Percentiles rank a stretch among this genome's conserved stretches.
Conservation (phyloP, 2,113 vertebrate species). For the Rhombomys opimus region DNA sequence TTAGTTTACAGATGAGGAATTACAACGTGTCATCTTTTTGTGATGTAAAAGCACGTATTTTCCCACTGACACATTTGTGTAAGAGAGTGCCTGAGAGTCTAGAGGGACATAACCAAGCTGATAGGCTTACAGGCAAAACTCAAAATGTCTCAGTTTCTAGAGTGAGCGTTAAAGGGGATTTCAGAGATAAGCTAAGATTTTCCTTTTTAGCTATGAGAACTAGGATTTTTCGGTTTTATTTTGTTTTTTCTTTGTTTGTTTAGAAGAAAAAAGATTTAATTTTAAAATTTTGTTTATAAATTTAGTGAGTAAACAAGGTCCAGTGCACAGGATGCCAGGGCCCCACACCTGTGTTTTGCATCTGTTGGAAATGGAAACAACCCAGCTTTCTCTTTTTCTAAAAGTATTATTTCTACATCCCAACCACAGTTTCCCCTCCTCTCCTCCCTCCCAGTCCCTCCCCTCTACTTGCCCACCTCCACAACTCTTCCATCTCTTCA, state of each 20-base stretch:
- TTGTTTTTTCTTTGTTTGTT: too few species aligned
- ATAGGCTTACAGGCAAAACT: not conserved
- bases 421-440: too few species aligned
- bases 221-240: too few species aligned
- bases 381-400: not conserved
- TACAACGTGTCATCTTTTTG: not conserved
- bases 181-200: not conserved
- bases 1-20: not conserved
- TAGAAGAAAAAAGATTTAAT: not conserved
- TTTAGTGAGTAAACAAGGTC: not conserved
- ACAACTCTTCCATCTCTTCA: too few species aligned
- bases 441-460: too few species aligned
- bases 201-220: not conserved
- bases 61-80: not conserved
- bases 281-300: constrained; percentile 22
- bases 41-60: not conserved
- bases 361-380: not conserved
- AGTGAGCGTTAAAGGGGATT: not conserved
- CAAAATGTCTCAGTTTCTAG: not conserved
- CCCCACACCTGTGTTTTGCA: constrained; percentile 7
- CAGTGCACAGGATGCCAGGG: accelerated
- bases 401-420: too few species aligned
- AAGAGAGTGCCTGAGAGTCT: not conserved
- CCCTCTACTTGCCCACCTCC: too few species aligned
- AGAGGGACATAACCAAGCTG: not conserved